Base-by-base conservation (phyloP, 2,888 invertebrate species). In the Thecocarcelia acutangulata region DNA sequence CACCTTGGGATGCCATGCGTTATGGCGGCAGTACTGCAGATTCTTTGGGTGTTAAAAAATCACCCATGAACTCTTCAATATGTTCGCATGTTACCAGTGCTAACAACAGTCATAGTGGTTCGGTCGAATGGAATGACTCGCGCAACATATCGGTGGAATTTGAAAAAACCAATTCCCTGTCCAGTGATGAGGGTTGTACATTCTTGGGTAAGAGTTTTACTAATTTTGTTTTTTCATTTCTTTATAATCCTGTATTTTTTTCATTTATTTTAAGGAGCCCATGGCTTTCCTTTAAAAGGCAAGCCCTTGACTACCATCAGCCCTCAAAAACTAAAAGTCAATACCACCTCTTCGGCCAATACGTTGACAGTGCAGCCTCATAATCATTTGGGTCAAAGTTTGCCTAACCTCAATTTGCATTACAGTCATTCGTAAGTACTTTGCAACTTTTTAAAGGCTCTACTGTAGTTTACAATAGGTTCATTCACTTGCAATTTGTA, bases 281-380 rank as follows among this genome's bases (percentile, higher is more conserved):
- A 86, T 72, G 86, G 84, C 50, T 80, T 84, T 54, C 80, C 85
- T 50, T 72, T 85, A 15, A 89, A 88, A 84, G 83, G 84, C 3
- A 89, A 89, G 80, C 81, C 82, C 83, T 76, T 84, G 40, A 90
- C 87, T 87, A 90, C 88, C 86, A 91, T 87, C 86, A 91, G 83
- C 90, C 91, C 86, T 88, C 91, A 88, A 88, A 90, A 90, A 83
- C 78, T 85, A 37, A 89, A 87, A 80, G 85, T 88, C 21, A 84
- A 83, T 17, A 84, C 87, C 42, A 84, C 87, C 21, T 84, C 81
- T 37, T 93, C 94, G 42, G 94, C 94, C 37, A 95, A 95, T 88
- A 95, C 95, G 0, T 91, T 96, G 83, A 94, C 94, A 59, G 96
- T 96, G 77, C 94, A 96, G 87, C 94, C 95, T 4, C 91, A 93